Conservation (phyloP, 37 sponge, comb jelly and placozoan genomes). For the Ephydatia muelleri region DNA sequence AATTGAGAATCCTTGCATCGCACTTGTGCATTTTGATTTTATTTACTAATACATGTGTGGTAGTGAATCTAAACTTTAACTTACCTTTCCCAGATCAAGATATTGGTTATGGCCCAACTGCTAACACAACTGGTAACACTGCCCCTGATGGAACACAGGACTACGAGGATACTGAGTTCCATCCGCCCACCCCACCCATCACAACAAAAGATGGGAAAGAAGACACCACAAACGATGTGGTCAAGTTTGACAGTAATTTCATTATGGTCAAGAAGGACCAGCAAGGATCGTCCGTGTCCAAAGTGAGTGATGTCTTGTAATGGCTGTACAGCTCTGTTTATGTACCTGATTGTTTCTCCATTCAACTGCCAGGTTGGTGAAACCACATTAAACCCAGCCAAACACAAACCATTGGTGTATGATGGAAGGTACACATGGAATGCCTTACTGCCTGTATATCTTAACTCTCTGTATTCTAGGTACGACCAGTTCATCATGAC, state of each 20-base stretch:
- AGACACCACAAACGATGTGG: conserved; percentile 9
- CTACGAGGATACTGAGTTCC: conserved; percentile 21
- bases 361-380: conserved; percentile 34
- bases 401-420: conserved; percentile 18
- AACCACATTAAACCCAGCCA: conserved; percentile 39
- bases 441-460: neutral
- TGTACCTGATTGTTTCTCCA: neutral
- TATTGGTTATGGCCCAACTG: conserved; percentile 53
- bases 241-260: conserved; percentile 54
- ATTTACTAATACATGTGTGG: neutral
- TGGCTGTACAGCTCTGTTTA: neutral
- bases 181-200: conserved; percentile 63
- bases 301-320: conserved; percentile 7
- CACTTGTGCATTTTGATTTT: too few species aligned
- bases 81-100: conserved; percentile 26
- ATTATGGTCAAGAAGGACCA: conserved; percentile 50
- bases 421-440: conserved; percentile 42
- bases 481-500: conserved; percentile 58
- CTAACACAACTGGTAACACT: neutral
- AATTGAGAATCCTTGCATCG: too few species aligned
- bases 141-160: neutral
- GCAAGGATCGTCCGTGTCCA: neutral
- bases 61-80: neutral
- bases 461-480: neutral
- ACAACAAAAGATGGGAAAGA: conserved; percentile 1